Evolutionary conservation across 2,797 vertebrate species (phyloP).

Genomic region (Brachyrhaphis roseni): DNA sequence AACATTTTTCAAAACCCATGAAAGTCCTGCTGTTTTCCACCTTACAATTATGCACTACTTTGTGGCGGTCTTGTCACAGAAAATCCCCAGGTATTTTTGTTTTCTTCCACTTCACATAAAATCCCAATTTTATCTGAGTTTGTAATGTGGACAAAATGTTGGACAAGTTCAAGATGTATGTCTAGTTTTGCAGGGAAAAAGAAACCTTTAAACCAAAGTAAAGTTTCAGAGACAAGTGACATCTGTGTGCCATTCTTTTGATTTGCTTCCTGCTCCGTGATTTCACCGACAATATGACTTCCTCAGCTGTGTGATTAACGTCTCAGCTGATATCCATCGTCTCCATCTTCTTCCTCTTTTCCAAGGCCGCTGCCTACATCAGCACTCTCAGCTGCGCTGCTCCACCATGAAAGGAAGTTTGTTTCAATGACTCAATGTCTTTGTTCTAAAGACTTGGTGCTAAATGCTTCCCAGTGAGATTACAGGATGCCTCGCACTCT

Average conservation of each 20-base stretch:
- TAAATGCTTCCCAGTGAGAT: not conserved
- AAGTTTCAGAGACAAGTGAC: not conserved
- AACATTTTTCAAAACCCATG: not conserved
- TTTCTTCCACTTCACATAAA: not conserved
- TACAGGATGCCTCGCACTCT: conserved; percentile 1
- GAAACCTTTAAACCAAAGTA: conserved; percentile 1
- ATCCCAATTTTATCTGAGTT: not conserved
- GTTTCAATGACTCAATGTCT: not conserved
- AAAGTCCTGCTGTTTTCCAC: not conserved
- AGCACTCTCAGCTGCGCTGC: conserved; percentile 16
- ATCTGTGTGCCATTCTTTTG: conserved; percentile 2
- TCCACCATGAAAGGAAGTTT: conserved; percentile 8
- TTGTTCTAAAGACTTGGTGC: conserved; percentile 3
- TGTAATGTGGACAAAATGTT: not conserved
- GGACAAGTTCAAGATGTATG: not conserved
- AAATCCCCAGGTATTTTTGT: not conserved
- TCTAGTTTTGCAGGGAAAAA: not conserved
- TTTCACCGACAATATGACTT: conserved; percentile 28
- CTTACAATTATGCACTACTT: not conserved
- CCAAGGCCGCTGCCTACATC: conserved; percentile 1
- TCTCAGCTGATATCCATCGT: conserved; percentile 11
- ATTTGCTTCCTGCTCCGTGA: conserved; percentile 15
- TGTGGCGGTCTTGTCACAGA: not conserved
- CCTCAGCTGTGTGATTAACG: conserved; percentile 50
- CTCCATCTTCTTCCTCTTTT: not conserved